phyloP scores from a whole-genome alignment of 2,113 vertebrate species.

The Entosphenus tridentatus region DNA sequence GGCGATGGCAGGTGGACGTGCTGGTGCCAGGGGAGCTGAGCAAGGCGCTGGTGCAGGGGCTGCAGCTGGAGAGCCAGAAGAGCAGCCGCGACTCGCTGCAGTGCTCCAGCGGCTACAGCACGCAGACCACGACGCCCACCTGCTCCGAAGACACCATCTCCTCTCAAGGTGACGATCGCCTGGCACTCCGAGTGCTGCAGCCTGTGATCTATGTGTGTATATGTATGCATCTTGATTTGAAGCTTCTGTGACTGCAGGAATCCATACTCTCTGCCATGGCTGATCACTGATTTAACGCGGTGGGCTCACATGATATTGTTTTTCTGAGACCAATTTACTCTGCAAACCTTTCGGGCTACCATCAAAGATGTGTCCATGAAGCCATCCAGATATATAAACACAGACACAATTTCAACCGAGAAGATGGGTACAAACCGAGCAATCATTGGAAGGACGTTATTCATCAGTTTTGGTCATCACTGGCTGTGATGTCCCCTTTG shows the following conservation, averaged over 20 bases:
- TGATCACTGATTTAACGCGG: too few species aligned
- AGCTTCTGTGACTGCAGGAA: neutral
- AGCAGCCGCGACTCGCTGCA: constrained; percentile 41
- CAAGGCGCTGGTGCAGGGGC: constrained; percentile 21
- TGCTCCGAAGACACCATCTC: constrained; percentile 48
- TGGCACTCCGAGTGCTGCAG: neutral
- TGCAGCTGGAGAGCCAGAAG: constrained; percentile 23
- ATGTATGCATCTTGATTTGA: neutral
- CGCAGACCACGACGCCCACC: constrained; percentile 45
- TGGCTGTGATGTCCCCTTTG: constrained; percentile 8
- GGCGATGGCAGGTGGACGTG: constrained; percentile 2
- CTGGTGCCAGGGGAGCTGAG: constrained; percentile 26
- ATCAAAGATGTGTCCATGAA: neutral
- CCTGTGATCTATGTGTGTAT: neutral
- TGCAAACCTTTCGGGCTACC: too few species aligned
- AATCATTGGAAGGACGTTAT: neutral
- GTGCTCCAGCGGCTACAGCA: constrained; percentile 48
- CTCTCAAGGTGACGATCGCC: constrained; percentile 22
- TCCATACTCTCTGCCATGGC: too few species aligned
- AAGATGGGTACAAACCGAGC: neutral
- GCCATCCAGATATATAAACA: neutral
- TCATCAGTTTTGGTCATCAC: constrained; percentile 7
- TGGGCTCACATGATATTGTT: too few species aligned
- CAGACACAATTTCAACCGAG: neutral
- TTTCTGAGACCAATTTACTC: too few species aligned